These are phyloP conservation scores for Whitmania pigra DNA, from an alignment of 1,140 invertebrate species.

Conservation along the genomic window DNA sequence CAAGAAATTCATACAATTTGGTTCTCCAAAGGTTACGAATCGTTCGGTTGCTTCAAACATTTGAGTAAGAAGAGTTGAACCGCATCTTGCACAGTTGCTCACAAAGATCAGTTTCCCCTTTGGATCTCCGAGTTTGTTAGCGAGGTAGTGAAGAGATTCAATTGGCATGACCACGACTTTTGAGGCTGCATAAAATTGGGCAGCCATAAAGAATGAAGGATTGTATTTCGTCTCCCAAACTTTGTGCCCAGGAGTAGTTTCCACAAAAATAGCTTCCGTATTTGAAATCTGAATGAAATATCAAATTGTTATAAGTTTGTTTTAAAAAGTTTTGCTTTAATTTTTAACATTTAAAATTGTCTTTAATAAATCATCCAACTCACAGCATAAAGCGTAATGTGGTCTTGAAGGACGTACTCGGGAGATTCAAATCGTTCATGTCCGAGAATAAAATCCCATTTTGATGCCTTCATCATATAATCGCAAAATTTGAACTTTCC, in stretches of 20 bases:
- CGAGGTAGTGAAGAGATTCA: constrained; percentile 4
- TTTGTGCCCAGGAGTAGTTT: constrained; percentile 1
- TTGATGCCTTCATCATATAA: not conserved
- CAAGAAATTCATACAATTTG: not conserved
- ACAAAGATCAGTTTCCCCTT: constrained; percentile 19
- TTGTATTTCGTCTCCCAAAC: constrained; percentile 1
- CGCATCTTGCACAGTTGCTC: constrained; percentile 20
- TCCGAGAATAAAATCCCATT: constrained; percentile 10
- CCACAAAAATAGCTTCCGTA: constrained; percentile 19
- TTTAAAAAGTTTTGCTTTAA: too few relatives aligned
- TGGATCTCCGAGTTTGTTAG: constrained; percentile 20
- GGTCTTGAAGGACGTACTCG: constrained; percentile 18
- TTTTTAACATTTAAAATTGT: not conserved
- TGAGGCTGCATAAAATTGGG: constrained; percentile 11
- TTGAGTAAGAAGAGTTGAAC: constrained; percentile 18
- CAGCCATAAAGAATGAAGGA: constrained; percentile 13
- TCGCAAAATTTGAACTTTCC: constrained; percentile 13
- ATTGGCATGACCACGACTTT: not conserved
- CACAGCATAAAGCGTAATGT: constrained; percentile 19
- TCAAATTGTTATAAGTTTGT: too few relatives aligned
- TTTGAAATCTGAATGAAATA: not conserved
- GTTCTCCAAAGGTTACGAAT: constrained; percentile 12
- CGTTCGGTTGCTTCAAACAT: constrained; percentile 19
- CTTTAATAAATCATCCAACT: not conserved
- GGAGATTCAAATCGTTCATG: constrained; percentile 17